Percentiles rank a stretch among this genome's conserved stretches.
phyloP scores from a whole-genome alignment of 2,797 vertebrate genomes.

The Alcedo quadribrachys region DNA sequence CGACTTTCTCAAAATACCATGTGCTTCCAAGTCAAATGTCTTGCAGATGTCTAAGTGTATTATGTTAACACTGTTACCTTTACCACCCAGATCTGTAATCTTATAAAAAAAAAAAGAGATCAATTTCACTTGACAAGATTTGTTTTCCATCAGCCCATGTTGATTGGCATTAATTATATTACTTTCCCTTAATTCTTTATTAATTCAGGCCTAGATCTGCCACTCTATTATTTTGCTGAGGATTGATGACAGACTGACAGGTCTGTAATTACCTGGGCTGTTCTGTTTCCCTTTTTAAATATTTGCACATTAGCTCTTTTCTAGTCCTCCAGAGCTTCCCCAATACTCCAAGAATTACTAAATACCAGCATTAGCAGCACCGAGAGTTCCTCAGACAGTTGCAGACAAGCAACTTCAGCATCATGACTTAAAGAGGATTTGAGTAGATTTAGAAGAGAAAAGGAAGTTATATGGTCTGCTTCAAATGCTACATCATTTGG shows the following conservation, averaged over 20 bases:
- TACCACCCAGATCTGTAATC: conserved; percentile 60
- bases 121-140: conserved; percentile 61
- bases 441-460: not conserved
- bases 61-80: conserved; percentile 43
- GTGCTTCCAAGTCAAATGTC: conserved; percentile 46
- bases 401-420: not conserved
- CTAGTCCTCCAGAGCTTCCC: conserved; percentile 25
- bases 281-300: conserved; percentile 64
- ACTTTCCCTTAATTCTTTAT: conserved; percentile 67
- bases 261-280: conserved; percentile 61
- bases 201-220: conserved; percentile 69
- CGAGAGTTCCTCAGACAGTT: not conserved
- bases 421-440: not conserved
- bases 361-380: not conserved
- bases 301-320: conserved; percentile 62
- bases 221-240: conserved; percentile 48
- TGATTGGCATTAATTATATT: conserved; percentile 72
- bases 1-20: not conserved
- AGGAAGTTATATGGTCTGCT: not conserved
- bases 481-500: not conserved
- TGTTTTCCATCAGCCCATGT: conserved; percentile 49
- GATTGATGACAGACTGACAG: conserved; percentile 63
- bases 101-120: conserved; percentile 57
- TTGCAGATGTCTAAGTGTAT: conserved; percentile 5
- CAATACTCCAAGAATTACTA: conserved; percentile 6